Conservation (phyloP, 2,113 vertebrate genomes). For the Callipepla californica region DNA sequence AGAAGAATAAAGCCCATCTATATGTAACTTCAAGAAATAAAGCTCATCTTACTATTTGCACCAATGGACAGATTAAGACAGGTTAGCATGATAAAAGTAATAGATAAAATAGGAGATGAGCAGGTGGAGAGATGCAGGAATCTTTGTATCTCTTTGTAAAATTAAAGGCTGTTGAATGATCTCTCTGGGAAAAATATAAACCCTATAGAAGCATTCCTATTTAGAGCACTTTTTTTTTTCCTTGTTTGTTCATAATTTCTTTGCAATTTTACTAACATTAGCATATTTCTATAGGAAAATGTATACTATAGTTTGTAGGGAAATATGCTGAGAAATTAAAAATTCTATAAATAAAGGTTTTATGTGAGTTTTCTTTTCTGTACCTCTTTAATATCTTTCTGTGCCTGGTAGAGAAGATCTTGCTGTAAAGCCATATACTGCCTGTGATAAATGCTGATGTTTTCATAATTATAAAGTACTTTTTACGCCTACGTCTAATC, state of each 20-base stretch:
- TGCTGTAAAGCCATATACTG: neutral
- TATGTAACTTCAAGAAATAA: neutral
- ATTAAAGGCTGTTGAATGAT: neutral
- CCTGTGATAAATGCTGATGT: neutral
- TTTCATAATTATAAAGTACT: neutral
- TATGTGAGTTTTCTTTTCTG: neutral
- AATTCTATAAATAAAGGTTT: neutral
- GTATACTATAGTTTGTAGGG: neutral
- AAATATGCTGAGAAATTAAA: neutral
- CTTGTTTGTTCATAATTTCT: neutral
- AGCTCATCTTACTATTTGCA: neutral
- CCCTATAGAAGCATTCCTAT: neutral
- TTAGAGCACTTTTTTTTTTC: neutral
- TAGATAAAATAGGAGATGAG: neutral
- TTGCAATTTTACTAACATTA: neutral
- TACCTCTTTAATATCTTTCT: neutral
- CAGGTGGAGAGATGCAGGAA: neutral
- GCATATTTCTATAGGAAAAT: neutral
- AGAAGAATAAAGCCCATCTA: neutral
- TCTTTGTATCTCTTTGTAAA: neutral
- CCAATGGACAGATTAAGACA: neutral
- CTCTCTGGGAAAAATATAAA: neutral
- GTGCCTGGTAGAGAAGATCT: neutral
- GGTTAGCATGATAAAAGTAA: accelerated
- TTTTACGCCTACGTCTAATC: neutral